Evolutionary conservation across 2,888 invertebrate species (phyloP).

Genomic region (Sesamia inferens): DNA sequence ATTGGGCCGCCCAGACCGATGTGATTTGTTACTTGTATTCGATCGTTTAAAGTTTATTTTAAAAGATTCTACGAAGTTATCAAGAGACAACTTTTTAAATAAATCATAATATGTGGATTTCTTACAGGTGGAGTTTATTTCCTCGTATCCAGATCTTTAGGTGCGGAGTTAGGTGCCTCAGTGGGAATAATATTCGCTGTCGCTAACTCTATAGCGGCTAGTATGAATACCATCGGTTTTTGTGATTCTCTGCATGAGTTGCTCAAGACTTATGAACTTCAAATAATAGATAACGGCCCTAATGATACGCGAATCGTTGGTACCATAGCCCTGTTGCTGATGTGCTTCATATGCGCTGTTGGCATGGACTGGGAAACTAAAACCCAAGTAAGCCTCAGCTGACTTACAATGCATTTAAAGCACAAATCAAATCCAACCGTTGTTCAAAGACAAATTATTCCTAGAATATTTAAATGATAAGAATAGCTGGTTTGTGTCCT

Average conservation of each 20-base stretch:
- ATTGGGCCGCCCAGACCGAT: background rate
- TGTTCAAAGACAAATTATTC: no score
- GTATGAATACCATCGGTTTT: constrained; percentile 99
- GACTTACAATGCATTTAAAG: no score
- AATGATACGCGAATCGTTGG: constrained; percentile 97
- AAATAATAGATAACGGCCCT: constrained; percentile 92
- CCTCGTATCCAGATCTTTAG: constrained; percentile 98
- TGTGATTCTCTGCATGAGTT: constrained; percentile 96
- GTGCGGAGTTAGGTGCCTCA: constrained; percentile 98
- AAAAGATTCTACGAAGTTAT: no score
- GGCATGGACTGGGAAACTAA: constrained; percentile 99
- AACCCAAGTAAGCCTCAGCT: constrained; percentile 90
- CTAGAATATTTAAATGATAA: no score
- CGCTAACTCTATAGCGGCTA: constrained; percentile 98
- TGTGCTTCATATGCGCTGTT: constrained; percentile 96
- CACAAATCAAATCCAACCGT: no score
- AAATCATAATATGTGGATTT: background rate
- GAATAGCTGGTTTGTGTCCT: no score
- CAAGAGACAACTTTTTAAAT: background rate
- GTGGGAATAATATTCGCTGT: constrained; percentile 99
- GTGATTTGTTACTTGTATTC: background rate
- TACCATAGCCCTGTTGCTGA: constrained; percentile 92
- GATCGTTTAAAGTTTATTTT: no score
- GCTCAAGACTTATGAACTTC: constrained; percentile 90
- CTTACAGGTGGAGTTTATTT: constrained; percentile 96